Evolutionary conservation across 2,113 vertebrate genomes (phyloP).

Genomic region (Tricholaema leucomelas): DNA sequence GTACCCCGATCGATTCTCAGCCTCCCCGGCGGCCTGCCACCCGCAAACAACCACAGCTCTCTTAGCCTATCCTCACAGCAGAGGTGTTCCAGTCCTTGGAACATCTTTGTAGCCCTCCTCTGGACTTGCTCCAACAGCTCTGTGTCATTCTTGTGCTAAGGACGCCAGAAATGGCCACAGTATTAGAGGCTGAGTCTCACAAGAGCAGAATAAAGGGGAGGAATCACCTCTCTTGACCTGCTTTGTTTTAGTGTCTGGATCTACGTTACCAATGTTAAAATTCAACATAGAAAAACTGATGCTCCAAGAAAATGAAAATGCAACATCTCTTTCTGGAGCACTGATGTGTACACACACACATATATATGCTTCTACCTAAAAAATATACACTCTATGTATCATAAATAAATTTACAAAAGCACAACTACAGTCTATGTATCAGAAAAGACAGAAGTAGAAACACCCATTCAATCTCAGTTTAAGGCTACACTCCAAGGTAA

Average conservation of each 20-base stretch:
- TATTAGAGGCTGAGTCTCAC: too few species aligned
- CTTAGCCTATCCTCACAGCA: too few species aligned
- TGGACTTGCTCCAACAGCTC: too few species aligned
- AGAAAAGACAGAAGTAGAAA: not conserved
- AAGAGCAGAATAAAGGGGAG: too few species aligned
- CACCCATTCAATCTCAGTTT: not conserved
- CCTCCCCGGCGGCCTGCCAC: too few species aligned
- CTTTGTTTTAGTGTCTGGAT: slow-evolving; percentile 20
- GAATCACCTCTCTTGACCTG: too few species aligned
- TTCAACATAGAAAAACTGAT: not conserved
- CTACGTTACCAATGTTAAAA: not conserved
- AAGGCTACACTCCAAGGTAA: not conserved
- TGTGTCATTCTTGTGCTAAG: too few species aligned
- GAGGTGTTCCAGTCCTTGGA: too few species aligned
- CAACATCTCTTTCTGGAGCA: not conserved
- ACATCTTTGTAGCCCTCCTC: too few species aligned
- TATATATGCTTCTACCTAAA: not conserved
- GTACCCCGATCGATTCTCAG: too few species aligned
- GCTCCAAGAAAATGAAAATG: not conserved
- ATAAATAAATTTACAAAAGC: not conserved
- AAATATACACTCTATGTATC: not conserved
- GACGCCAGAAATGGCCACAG: too few species aligned
- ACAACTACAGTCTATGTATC: not conserved
- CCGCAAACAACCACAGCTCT: too few species aligned
- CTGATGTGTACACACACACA: not conserved